phyloP scores from a whole-genome alignment of 2,888 invertebrate species.

The Sphaerophoria rueppellii region DNA sequence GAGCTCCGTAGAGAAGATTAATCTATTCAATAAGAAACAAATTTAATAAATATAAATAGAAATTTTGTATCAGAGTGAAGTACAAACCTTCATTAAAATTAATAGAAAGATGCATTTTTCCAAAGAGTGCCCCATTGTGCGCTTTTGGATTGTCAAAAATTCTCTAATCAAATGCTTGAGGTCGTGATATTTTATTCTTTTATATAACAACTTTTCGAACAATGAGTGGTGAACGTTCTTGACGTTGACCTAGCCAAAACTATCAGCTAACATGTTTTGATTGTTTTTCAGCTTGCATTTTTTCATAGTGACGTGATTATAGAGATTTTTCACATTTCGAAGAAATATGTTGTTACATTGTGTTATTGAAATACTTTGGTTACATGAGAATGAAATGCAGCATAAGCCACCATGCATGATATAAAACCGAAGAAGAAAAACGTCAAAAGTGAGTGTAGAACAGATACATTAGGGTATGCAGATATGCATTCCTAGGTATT shows the following conservation, averaged over 20 bases:
- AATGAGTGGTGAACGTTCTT: constrained; percentile 44
- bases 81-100: constrained; percentile 50
- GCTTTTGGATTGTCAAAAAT: constrained; percentile 36
- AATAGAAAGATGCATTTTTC: constrained; percentile 54
- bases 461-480: too few relatives aligned
- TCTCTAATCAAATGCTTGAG: constrained; percentile 49
- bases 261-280: constrained; percentile 1
- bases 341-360: constrained; percentile 9
- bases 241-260: constrained; percentile 48
- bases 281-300: constrained; percentile 52
- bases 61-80: neutral
- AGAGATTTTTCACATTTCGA: constrained; percentile 15
- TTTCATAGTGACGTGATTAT: constrained; percentile 43
- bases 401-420: neutral
- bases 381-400: neutral
- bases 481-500: too few relatives aligned
- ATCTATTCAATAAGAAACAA: constrained; percentile 62
- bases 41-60: neutral
- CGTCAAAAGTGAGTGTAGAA: too few relatives aligned
- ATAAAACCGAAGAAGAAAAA: too few relatives aligned
- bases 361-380: neutral
- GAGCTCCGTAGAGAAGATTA: constrained; percentile 54
- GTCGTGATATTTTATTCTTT: constrained; percentile 58
- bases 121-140: constrained; percentile 50
- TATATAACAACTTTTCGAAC: constrained; percentile 47